Evolutionary conservation across 2,797 vertebrate species (phyloP).

Genomic region (Anabacerthia variegaticeps): DNA sequence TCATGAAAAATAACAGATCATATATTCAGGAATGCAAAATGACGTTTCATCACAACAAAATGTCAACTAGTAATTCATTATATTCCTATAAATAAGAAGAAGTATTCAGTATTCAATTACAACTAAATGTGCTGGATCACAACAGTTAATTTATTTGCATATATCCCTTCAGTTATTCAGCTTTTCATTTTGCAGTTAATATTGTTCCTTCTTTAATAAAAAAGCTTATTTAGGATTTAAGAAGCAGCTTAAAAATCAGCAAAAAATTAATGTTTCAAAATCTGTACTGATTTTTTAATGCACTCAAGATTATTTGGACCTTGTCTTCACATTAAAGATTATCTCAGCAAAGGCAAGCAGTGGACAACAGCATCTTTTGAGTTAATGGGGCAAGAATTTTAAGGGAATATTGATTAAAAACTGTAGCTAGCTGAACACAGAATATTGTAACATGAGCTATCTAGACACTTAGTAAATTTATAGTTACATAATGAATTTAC

Average conservation of each 20-base stretch:
- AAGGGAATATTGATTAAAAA: not conserved
- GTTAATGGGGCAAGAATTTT: not conserved
- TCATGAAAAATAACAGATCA: slow-evolving; percentile 37
- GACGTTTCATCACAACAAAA: slow-evolving; percentile 1
- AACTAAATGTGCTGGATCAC: not conserved
- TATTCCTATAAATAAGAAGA: slow-evolving; percentile 19
- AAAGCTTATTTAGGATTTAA: not conserved
- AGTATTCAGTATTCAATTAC: not conserved
- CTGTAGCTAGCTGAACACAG: not conserved
- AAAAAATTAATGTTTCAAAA: not conserved
- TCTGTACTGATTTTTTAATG: not conserved
- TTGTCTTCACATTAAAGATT: not conserved
- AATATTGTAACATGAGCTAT: not conserved
- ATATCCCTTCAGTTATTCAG: slow-evolving; percentile 7
- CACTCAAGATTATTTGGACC: not conserved
- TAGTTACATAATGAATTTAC: not conserved
- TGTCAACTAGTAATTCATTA: slow-evolving; percentile 9
- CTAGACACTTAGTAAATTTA: not conserved
- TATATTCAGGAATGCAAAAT: slow-evolving; percentile 7
- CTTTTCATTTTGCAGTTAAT: not conserved
- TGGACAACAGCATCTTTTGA: not conserved
- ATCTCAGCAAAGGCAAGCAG: not conserved
- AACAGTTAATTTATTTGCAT: slow-evolving; percentile 24
- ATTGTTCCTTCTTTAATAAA: not conserved
- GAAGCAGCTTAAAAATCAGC: not conserved